phyloP scores from a whole-genome alignment of 2,113 vertebrate species.

The Vanacampus margaritifer region DNA sequence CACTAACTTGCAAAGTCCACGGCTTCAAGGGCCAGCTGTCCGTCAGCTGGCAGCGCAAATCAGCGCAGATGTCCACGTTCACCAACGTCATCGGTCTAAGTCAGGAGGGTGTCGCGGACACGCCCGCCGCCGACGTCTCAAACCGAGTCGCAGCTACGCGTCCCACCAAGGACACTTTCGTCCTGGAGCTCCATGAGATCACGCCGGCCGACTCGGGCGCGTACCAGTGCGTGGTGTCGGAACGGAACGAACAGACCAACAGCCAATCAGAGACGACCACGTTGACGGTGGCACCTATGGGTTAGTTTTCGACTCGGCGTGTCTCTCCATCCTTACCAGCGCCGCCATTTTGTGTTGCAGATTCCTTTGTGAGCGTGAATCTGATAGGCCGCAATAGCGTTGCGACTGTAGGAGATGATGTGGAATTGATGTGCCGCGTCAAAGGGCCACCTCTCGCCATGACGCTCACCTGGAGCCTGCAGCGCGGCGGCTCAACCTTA shows the following conservation, averaged over 20 bases:
- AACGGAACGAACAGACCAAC: slow-evolving; percentile 41
- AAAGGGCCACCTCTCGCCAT: slow-evolving; percentile 36
- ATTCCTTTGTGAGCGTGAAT: slow-evolving; percentile 23
- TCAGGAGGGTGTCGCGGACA: slow-evolving; percentile 59
- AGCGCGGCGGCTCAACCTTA: slow-evolving; percentile 11
- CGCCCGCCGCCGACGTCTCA: slow-evolving; percentile 26
- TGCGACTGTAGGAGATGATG: slow-evolving; percentile 35
- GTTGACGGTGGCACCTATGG: slow-evolving; percentile 61
- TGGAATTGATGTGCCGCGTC: slow-evolving; percentile 60
- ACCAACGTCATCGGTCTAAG: slow-evolving; percentile 65
- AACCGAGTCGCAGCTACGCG: slow-evolving; percentile 53
- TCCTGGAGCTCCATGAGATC: slow-evolving; percentile 69
- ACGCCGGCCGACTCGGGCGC: slow-evolving; percentile 43
- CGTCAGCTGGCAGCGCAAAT: slow-evolving; percentile 74
- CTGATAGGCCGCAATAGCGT: slow-evolving; percentile 26
- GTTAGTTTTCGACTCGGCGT: slow-evolving; percentile 43
- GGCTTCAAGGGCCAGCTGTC: slow-evolving; percentile 64
- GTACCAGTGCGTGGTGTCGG: slow-evolving; percentile 74
- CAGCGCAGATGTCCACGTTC: neutral
- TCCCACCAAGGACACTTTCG: slow-evolving; percentile 50
- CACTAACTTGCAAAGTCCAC: slow-evolving; percentile 68
- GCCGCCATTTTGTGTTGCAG: slow-evolving; percentile 33
- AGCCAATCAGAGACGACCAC: slow-evolving; percentile 45
- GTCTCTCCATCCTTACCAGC: neutral
- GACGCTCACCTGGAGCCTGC: slow-evolving; percentile 73